Base-by-base conservation (phyloP, 2,888 invertebrate species). In the Dryobota labecula region DNA sequence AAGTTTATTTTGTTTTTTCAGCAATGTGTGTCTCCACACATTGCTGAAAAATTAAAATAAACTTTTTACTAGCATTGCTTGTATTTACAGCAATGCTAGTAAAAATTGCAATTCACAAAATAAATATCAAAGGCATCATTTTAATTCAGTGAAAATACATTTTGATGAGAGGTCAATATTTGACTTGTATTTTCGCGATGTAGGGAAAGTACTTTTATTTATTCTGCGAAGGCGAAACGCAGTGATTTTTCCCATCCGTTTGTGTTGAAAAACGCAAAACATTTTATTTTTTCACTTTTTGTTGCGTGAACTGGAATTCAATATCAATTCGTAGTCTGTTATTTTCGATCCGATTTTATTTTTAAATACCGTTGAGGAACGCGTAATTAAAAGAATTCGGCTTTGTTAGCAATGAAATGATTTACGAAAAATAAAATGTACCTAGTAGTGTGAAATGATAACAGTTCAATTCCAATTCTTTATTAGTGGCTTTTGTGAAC, bases 261-360 rank as follows among this genome's bases (percentile, higher is more conserved):
- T 51, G n/a, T 45, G 30, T 27, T 41, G 45, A 65, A 81, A 80
- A 81, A 60, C 43, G 36, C 5, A 51, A 51, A 45, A 51, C 33
- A 47, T 58, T 65, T 54, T 61, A 43, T 49, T 60, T 72, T 67
- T 72, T 63, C 33, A 24, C 15, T 47, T 82, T 76, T 61, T 68
- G 57, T 45, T 33, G 49, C 56, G 62, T 64, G 56, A 11, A 63
- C 60, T 82, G 79, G 78, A 82, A 80, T 73, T 80, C 66, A 58
- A 79, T 78, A 79, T 66, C 82, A 83, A 80, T 67, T 69, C 49
- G 63, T 27, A 38, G n/a, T 63, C 54, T 66, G 65, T 56, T 82
- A 73, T 66, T 73, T 54, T 41, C 20, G 27, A 57, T n/a, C 13
- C 27, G 45, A 57, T 68, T 77, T 24, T 54, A 54, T 66, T 70